Evolutionary conservation across 2,113 vertebrate species (phyloP), one percentile per base, ranked within the genome.

Genomic region (Cyphomyrus plagiostoma): DNA sequence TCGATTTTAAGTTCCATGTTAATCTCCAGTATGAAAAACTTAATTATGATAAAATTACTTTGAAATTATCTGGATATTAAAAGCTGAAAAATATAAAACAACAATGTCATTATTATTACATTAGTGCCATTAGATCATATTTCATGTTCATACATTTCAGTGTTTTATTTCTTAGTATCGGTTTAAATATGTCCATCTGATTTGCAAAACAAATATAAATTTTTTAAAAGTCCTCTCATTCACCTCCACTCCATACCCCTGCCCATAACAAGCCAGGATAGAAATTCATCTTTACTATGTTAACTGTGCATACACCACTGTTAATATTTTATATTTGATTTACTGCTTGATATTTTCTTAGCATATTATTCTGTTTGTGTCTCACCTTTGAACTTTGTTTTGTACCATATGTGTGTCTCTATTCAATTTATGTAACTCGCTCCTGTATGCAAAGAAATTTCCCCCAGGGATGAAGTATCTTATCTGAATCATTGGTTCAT

Each of bases 31-130:
- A 30, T 89, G 66, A 46, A 80, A 82, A 83, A 53, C 88, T 56
- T 82, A 30, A 89, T 89, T 50, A 82, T 83, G 74, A 49, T n/a
- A 42, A 62, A 88, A 88, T 70, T 70, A 74, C 56, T 89, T 30
- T 35, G 30, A 23, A 89, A 89, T 82, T 5, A 89, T 82, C 46
- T 82, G 70, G 26, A 82, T 19, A 82, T 82, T 88, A 82, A 89
- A 89, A 82, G 3, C 35, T 82, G 80, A 83, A 89, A 26, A 49
- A 48, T 45, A 85, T 49, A 9, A 46, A 48, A 85, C 21, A 87
- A 53, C 86, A 35, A 13, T 87, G 1, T 56, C 26, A 53, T 56
- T 56, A 39, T 26, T 6, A 70, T 70, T 48, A 49, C 45, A 85
- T 85, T 85, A 85, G 82, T 49, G 19, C 56, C 49, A 39, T 52